Percentiles rank a stretch among this genome's conserved stretches.
phyloP scores from a whole-genome alignment of 2,113 vertebrate genomes.

The Ellobius talpinus region DNA sequence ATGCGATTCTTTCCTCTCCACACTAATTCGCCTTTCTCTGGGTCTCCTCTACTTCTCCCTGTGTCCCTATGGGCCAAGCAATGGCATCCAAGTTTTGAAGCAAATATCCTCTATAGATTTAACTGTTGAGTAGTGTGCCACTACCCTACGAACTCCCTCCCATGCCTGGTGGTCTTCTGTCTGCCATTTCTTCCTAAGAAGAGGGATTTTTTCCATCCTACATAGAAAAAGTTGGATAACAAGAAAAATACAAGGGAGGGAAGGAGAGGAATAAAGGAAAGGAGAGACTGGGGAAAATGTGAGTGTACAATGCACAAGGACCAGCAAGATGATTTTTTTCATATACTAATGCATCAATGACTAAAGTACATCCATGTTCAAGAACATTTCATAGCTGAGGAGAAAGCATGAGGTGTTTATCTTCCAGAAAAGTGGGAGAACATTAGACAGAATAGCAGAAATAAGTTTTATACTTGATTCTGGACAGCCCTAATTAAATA shows the following conservation, averaged over 20 bases:
- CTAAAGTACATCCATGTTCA: not conserved
- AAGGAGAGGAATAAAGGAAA: not conserved
- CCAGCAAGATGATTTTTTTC: not conserved
- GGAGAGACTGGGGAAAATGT: not conserved
- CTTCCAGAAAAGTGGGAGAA: not conserved
- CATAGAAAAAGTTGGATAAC: not conserved
- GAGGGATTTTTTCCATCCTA: not conserved
- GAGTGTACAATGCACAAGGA: not conserved
- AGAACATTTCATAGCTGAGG: not conserved
- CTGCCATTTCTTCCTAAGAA: conserved; percentile 15
- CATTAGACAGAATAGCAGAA: not conserved
- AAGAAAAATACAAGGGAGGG: not conserved
- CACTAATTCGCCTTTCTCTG: not conserved
- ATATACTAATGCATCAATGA: not conserved
- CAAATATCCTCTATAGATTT: not conserved
- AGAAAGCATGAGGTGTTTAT: not conserved
- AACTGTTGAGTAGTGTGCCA: not conserved
- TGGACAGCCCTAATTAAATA: not conserved
- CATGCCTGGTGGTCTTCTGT: not conserved
- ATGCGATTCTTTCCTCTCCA: not conserved
- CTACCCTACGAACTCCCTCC: not conserved
- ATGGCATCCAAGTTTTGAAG: not conserved
- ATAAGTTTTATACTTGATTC: not conserved
- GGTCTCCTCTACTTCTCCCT: not conserved
- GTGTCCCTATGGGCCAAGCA: not conserved